These are phyloP conservation scores for Agonopterix subpropinquella DNA, from an alignment of 2,888 invertebrate genomes.

Conservation along the genomic window DNA sequence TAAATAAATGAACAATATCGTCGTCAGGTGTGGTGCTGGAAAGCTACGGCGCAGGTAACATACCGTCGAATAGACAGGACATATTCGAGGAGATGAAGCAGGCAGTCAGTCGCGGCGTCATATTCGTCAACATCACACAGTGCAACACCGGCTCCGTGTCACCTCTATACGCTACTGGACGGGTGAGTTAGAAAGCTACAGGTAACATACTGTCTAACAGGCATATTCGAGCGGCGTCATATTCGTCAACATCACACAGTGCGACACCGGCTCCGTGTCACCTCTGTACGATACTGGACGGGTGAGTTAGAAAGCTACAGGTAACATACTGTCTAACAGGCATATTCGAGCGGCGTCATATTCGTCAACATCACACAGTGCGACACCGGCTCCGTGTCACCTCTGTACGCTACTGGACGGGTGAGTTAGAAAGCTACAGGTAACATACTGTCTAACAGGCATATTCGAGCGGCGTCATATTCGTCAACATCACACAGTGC, in stretches of 20 bases:
- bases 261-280: conserved; percentile 87
- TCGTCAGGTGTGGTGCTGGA: conserved; percentile 86
- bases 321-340: conserved; percentile 92
- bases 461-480: conserved; percentile 88
- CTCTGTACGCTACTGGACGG: conserved; percentile 92
- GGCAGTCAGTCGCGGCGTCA: conserved; percentile 85
- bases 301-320: conserved; percentile 88
- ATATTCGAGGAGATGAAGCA: conserved; percentile 81
- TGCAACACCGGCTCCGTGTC: conserved; percentile 89
- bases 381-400: conserved; percentile 85
- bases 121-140: conserved; percentile 95
- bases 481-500: conserved; percentile 96
- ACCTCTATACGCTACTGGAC: conserved; percentile 89
- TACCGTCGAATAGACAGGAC: conserved; percentile 89
- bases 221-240: conserved; percentile 88
- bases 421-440: conserved; percentile 91
- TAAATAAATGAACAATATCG: neutral
- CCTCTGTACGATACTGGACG: conserved; percentile 91
- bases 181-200: conserved; percentile 87
- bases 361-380: conserved; percentile 97
- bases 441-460: conserved; percentile 90
- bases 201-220: conserved; percentile 94
- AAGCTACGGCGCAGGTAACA: conserved; percentile 95
- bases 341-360: conserved; percentile 88
- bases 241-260: conserved; percentile 95